These are phyloP conservation scores for Parapsyche elsis DNA, from an alignment of 1,140 invertebrate species.

Conservation along the genomic window DNA sequence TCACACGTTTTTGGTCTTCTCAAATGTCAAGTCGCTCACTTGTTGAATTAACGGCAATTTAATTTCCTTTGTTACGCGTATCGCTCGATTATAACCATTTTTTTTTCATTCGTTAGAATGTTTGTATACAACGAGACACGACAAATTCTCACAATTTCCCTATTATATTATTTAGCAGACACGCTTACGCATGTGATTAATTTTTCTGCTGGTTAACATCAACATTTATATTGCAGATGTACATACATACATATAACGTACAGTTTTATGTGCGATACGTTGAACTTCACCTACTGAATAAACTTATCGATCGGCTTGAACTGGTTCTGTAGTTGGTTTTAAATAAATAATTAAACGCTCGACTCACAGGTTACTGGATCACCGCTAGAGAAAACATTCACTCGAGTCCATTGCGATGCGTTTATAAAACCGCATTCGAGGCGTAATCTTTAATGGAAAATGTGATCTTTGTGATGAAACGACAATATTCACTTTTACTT, in stretches of 20 bases:
- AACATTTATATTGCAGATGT: not conserved
- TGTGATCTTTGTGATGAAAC: too few relatives aligned
- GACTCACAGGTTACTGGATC: not conserved
- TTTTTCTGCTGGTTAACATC: too few relatives aligned
- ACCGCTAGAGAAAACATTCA: not conserved
- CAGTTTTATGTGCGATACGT: not conserved
- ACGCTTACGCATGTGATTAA: not conserved
- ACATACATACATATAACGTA: not conserved
- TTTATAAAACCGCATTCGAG: not conserved
- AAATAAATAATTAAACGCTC: too few relatives aligned
- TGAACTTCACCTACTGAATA: constrained; percentile 19
- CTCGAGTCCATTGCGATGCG: not conserved
- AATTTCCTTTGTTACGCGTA: too few relatives aligned
- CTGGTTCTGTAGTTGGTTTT: too few relatives aligned
- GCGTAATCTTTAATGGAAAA: not conserved
- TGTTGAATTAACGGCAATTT: too few relatives aligned
- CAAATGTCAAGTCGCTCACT: too few relatives aligned
- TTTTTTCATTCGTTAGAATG: too few relatives aligned
- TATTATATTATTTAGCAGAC: not conserved
- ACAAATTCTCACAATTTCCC: not conserved
- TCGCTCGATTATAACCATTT: too few relatives aligned
- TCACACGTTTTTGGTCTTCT: too few relatives aligned
- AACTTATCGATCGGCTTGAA: not conserved
- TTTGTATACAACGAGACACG: not conserved
- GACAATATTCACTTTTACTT: constrained; percentile 15